phyloP scores from a whole-genome alignment of 2,113 vertebrate species.

The Colius striatus region DNA sequence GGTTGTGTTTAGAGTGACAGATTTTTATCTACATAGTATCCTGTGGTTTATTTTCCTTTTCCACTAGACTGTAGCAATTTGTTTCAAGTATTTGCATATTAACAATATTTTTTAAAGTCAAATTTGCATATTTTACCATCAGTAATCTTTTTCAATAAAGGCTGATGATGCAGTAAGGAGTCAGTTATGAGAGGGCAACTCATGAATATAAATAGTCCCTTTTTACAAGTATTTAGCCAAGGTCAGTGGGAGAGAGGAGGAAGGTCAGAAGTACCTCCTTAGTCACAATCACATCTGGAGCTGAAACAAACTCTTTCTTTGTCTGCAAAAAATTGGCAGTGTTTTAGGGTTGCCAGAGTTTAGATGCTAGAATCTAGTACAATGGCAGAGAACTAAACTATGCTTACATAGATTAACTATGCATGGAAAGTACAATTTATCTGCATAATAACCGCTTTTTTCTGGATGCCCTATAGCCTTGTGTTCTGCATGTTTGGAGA shows the following conservation, averaged over 20 bases:
- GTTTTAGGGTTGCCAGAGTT: conserved; percentile 35
- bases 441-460: neutral
- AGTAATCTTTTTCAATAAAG: neutral
- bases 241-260: conserved; percentile 23
- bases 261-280: conserved; percentile 54
- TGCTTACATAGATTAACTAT: neutral
- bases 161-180: neutral
- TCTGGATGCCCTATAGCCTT: neutral
- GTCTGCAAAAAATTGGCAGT: conserved; percentile 38
- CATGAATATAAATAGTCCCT: conserved; percentile 38
- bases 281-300: conserved; percentile 61
- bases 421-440: neutral
- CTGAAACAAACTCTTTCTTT: conserved; percentile 52
- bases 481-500: neutral
- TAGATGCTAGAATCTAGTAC: conserved; percentile 34
- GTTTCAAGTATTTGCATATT: neutral
- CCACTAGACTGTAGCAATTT: neutral
- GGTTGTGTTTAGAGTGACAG: neutral
- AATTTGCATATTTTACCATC: neutral
- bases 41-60: neutral
- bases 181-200: conserved; percentile 2
- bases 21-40: neutral
- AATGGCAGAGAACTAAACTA: neutral
- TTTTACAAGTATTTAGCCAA: conserved; percentile 62
- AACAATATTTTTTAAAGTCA: neutral